Evolutionary conservation across 1,140 invertebrate species (phyloP).

Genomic region (Cotesia vestalis): DNA sequence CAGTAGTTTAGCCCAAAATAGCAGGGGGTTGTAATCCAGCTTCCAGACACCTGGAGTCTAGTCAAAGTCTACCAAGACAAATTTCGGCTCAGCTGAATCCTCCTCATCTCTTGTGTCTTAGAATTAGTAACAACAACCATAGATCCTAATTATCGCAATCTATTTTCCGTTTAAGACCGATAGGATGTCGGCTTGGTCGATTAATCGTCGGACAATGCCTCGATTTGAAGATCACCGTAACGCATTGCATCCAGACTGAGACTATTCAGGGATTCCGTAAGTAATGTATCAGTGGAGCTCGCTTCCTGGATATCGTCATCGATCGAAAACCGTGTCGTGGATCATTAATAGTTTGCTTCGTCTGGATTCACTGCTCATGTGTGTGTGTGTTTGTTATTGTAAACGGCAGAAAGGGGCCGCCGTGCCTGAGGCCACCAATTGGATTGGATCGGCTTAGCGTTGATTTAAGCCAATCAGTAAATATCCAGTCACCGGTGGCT

Average conservation of each 20-base stretch:
- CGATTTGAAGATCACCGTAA: conserved; percentile 36
- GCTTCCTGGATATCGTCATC: too few relatives aligned
- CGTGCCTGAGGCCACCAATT: conserved; percentile 49
- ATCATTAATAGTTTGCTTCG: conserved; percentile 11
- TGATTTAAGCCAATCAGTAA: conserved; percentile 67
- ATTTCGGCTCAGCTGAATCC: conserved; percentile 16
- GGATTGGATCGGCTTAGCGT: conserved; percentile 65
- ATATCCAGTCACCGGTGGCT: conserved; percentile 56
- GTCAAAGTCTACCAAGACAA: conserved; percentile 25
- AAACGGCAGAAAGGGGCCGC: conserved; percentile 54
- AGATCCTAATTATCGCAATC: too few relatives aligned
- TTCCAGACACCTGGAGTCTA: conserved; percentile 28
- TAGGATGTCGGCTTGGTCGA: conserved; percentile 36
- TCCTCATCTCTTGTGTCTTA: neutral
- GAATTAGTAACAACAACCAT: too few relatives aligned
- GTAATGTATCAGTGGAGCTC: conserved; percentile 14
- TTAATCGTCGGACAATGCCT: conserved; percentile 37
- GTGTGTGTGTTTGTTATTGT: conserved; percentile 37
- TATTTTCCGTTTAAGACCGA: neutral
- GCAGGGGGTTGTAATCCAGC: conserved; percentile 32
- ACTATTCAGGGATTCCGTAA: too few relatives aligned
- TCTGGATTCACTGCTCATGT: neutral
- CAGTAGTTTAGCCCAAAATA: neutral
- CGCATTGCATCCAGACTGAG: neutral
- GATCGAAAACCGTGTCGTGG: too few relatives aligned